Evolutionary conservation across 2,888 invertebrate genomes (phyloP).

Genomic region (Andricus quercusramuli): DNA sequence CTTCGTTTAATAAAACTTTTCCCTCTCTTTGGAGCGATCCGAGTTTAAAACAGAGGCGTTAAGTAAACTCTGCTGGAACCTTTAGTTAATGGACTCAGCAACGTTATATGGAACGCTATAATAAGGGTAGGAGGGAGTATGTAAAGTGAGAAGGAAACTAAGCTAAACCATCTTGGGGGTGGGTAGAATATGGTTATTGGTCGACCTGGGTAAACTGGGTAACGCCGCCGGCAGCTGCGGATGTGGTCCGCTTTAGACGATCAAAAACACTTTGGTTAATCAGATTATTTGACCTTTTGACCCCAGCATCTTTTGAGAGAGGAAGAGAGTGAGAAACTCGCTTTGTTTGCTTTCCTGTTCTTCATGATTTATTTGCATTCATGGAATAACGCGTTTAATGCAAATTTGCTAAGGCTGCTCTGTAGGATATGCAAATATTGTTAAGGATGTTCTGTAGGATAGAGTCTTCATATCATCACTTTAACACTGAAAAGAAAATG

Average conservation of each 20-base stretch:
- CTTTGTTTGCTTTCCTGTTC: neutral
- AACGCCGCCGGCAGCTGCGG: neutral
- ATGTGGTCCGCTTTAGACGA: constrained; percentile 32
- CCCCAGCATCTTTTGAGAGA: constrained; percentile 6
- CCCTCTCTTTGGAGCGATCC: neutral
- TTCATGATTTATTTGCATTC: constrained; percentile 21
- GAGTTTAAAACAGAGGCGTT: constrained; percentile 28
- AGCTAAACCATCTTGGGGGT: constrained; percentile 30
- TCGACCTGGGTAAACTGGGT: neutral
- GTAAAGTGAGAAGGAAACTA: constrained; percentile 37
- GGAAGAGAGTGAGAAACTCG: neutral
- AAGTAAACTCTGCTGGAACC: constrained; percentile 25
- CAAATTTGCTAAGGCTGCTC: neutral
- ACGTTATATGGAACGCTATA: constrained; percentile 12
- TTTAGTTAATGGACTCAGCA: constrained; percentile 34
- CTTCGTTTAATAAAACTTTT: constrained; percentile 31
- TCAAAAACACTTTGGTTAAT: constrained; percentile 36
- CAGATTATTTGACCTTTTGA: constrained; percentile 32
- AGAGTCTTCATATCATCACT: neutral
- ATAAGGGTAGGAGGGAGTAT: constrained; percentile 9
- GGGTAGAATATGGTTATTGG: constrained; percentile 32
- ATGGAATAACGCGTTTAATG: neutral
- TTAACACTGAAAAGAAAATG: too few species aligned
- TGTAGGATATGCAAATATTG: too few species aligned
- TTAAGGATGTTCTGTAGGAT: too few species aligned